These are phyloP conservation scores for Frieseomelitta varia DNA, from an alignment of 1,140 invertebrate genomes.

Conservation along the genomic window DNA sequence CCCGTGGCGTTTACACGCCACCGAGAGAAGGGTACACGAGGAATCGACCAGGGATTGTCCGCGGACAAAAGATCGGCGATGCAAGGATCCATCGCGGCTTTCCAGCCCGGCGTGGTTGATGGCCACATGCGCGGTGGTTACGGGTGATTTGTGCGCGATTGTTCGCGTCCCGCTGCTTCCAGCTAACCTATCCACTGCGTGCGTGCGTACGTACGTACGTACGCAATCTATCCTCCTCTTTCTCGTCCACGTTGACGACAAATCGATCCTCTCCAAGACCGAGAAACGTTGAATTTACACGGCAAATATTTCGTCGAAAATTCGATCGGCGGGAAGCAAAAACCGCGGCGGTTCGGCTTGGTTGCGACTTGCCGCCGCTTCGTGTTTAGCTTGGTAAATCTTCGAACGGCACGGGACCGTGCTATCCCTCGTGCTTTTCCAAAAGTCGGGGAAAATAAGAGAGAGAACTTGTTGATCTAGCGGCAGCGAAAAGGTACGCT, in stretches of 20 bases:
- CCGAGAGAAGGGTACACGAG: slow-evolving; percentile 9
- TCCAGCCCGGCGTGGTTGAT: slow-evolving; percentile 42
- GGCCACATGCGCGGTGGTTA: slow-evolving; percentile 48
- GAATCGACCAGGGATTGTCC: slow-evolving; percentile 47
- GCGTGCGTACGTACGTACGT: neutral
- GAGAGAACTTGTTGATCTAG: slow-evolving; percentile 14
- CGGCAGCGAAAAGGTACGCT: neutral
- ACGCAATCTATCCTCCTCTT: neutral
- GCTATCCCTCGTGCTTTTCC: slow-evolving; percentile 3
- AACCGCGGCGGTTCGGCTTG: too few relatives aligned
- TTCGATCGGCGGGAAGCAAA: too few relatives aligned
- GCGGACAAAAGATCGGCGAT: slow-evolving; percentile 53
- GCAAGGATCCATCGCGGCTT: slow-evolving; percentile 39
- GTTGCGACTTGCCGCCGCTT: neutral
- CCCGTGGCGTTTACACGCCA: slow-evolving; percentile 32
- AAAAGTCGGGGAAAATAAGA: neutral
- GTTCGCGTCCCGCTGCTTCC: slow-evolving; percentile 37
- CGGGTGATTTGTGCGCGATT: slow-evolving; percentile 57
- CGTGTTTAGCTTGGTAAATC: neutral
- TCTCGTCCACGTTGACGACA: neutral
- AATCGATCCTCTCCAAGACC: neutral
- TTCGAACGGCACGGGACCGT: neutral
- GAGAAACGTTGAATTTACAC: slow-evolving; percentile 18
- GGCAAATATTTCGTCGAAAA: slow-evolving; percentile 25
- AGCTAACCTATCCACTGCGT: too few relatives aligned